Base-by-base conservation (phyloP, 2,888 invertebrate genomes). In the Drosophila prolongata region DNA sequence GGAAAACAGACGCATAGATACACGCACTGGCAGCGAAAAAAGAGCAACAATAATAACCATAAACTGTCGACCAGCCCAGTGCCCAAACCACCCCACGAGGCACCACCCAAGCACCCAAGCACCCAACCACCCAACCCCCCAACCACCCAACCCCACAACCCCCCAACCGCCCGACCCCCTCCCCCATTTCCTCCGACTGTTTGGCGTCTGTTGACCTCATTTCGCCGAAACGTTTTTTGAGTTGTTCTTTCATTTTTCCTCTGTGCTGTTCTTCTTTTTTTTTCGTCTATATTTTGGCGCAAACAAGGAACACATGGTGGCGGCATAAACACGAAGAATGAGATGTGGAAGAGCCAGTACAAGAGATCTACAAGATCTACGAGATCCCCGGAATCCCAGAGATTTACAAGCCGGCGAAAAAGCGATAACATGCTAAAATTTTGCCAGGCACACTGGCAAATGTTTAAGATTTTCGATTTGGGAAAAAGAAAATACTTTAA, bases 121-220 rank as follows among this genome's bases (percentile, higher is more conserved):
- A 3, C 19, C 19, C 40, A 68, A 6, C 38, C 50, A 19, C 50
- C 57, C 60, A 19, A 16, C 40, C 19, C 16, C 44, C 50, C 16
- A 16, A 16, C 16, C 16, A 16, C 16, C 16, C 16, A 16, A n/a
- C n/a, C n/a, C n/a, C n/a, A n/a, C n/a, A n/a, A 16, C 16, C 1
- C 16, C 44, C 53, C 38, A 68, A 6, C 38, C 50, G 30, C 50
- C 57, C 60, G 27, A 16, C 44, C 19, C 24, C 44, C 50, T 2
- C 6, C 27, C 42, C 27, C 27, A 19, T 34, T 35, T 27, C 47
- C 35, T 42, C 52, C 77, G 89, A 77, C 80, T 89, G 40, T 79
- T 79, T 73, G 89, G 84, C 87, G 89, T 84, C 89, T 84, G 84
- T 89, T 84, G 89, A 87, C 84, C 87, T 84, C 85, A 87, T 85